phyloP scores from a whole-genome alignment of 1,140 invertebrate genomes.

The Drosophila gunungcola region DNA sequence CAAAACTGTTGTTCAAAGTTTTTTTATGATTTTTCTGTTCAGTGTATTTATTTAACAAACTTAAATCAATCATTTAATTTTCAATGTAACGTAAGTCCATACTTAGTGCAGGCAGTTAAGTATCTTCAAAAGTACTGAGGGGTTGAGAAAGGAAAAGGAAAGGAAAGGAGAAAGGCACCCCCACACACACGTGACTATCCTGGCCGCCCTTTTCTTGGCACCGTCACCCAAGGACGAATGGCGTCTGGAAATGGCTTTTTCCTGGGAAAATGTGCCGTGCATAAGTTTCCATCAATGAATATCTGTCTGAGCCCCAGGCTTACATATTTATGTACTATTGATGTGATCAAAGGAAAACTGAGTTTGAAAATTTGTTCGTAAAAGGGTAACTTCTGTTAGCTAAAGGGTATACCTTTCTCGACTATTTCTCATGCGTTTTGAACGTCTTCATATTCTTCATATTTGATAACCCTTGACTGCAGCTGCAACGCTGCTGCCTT shows the following conservation, averaged over 20 bases:
- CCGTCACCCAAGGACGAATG: constrained; percentile 2
- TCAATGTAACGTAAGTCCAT: neutral
- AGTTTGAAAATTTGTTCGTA: neutral
- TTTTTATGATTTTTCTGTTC: too few species aligned
- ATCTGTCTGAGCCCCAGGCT: neutral
- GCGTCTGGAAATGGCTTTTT: neutral
- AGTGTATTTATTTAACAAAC: neutral
- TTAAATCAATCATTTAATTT: neutral
- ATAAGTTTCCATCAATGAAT: constrained; percentile 11
- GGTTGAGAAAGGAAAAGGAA: neutral
- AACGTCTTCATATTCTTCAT: constrained; percentile 13
- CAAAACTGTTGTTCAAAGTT: too few species aligned
- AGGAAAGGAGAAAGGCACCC: neutral
- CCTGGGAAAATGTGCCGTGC: constrained; percentile 1
- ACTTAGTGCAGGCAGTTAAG: constrained; percentile 27
- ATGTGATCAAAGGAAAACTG: constrained; percentile 24
- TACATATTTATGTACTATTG: neutral
- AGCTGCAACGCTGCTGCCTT: constrained; percentile 22
- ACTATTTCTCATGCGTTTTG: neutral
- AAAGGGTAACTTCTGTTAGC: neutral
- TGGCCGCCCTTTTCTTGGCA: neutral
- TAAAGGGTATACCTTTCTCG: constrained; percentile 1
- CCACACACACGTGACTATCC: constrained; percentile 27
- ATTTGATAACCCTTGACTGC: constrained; percentile 18
- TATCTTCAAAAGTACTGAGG: constrained; percentile 5